Base-by-base conservation (phyloP, 1,140 invertebrate genomes). In the Solenopsis invicta region DNA sequence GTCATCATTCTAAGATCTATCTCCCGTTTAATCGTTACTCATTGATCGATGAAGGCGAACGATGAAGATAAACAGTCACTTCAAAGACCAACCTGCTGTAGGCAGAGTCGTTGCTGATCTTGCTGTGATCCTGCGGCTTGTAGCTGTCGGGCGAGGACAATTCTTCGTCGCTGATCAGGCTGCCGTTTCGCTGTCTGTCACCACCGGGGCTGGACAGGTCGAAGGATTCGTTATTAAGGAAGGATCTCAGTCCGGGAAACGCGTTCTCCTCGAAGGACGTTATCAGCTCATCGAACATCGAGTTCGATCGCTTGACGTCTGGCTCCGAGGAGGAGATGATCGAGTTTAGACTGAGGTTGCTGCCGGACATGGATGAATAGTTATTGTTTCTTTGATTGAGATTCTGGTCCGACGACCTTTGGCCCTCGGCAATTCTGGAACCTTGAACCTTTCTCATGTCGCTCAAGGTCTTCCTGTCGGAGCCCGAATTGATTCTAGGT, bases 91-190 rank as follows among this genome's bases (percentile, higher is more conserved):
- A 97, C 97, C 97, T 97, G 95, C 96, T 97, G 89, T 97, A 97
- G 2, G 97, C 97, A 0, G 97, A 97, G 92, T 97, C 97, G 0
- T 94, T 96, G 86, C 96, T 96, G 41, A 95, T 90, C 86, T 95
- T 95, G 18, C 87, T 89, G 34, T 90, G 88, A 64, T 94, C 92
- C 69, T 92, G 91, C 48, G 87, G 88, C 74, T 94, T 93, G 88
- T 92, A 93, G 87, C 92, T 93, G 37, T 95, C 94, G 0, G 93
- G 93, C 4, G 94, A 95, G 1, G 94, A 95, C 4, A 94, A 72
- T 54, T 95, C 94, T 48, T 92, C 94, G 62, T 95, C 94, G 67
- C 93, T 94, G 85, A 91, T 88, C 18, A 88, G 89, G 9, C 62
- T 82, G 12, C 92, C 91, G 50, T 92, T 91, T 37, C 90, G 75